Conservation (phyloP, 2,888 invertebrate genomes). For the Nephrotoma appendiculata region DNA sequence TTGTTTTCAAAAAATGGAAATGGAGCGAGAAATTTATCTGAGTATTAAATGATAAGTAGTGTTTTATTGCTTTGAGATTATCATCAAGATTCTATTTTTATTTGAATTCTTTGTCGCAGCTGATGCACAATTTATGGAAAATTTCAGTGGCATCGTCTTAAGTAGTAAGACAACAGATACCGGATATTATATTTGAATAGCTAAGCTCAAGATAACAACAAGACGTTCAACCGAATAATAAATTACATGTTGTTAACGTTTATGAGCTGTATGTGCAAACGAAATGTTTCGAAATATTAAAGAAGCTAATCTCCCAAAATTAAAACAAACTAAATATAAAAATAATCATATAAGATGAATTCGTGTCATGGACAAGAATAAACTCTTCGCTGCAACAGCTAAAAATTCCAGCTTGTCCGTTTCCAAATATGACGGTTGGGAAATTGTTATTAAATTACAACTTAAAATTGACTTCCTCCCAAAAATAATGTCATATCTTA, state of each 20-base stretch:
- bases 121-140: neutral
- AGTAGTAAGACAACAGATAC: neutral
- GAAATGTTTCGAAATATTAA: no score
- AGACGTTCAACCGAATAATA: neutral
- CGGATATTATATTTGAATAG: neutral
- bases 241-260: neutral
- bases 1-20: neutral
- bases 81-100: neutral
- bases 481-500: no score
- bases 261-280: no score
- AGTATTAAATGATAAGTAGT: neutral
- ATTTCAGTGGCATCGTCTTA: neutral
- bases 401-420: no score
- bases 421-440: no score
- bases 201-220: neutral
- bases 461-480: no score
- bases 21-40: neutral
- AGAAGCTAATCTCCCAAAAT: no score
- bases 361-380: no score
- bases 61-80: neutral
- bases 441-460: no score
- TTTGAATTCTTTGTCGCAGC: neutral
- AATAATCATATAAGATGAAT: no score
- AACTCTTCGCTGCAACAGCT: no score
- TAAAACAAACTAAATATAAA: no score